These are phyloP conservation scores for Emys orbicularis DNA, from an alignment of 2,797 vertebrate genomes.

Conservation along the genomic window DNA sequence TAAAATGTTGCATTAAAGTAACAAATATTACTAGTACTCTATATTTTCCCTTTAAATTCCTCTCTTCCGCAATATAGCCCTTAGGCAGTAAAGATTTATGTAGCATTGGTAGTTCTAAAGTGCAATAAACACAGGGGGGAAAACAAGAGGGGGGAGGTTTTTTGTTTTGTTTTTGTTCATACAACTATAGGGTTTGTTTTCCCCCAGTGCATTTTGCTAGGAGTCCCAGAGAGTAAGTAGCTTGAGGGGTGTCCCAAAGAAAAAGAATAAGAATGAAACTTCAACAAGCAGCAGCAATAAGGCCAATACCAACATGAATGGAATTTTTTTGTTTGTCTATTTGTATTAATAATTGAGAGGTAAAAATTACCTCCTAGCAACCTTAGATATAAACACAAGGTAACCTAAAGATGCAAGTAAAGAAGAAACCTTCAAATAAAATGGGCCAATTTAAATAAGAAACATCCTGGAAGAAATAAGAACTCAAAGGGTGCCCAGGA, in stretches of 20 bases:
- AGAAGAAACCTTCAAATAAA: neutral
- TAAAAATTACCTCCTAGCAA: neutral
- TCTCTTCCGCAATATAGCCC: neutral
- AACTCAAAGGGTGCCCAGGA: neutral
- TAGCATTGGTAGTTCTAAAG: neutral
- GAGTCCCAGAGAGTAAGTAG: neutral
- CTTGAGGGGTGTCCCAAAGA: neutral
- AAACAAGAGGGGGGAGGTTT: neutral
- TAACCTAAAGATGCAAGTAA: neutral
- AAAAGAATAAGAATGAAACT: neutral
- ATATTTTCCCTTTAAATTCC: neutral
- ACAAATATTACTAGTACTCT: neutral
- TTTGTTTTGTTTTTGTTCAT: neutral
- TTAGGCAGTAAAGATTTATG: neutral
- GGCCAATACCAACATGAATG: neutral
- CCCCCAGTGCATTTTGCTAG: neutral
- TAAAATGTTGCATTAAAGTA: neutral
- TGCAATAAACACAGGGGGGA: fast-evolving
- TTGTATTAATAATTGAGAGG: neutral
- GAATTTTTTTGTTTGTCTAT: neutral
- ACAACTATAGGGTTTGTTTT: neutral
- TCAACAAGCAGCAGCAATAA: neutral
- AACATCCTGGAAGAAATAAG: neutral
- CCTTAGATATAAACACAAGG: neutral
- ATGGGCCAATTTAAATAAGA: neutral